phyloP scores from a whole-genome alignment of 2,797 vertebrate genomes.

The Esox lucius region DNA sequence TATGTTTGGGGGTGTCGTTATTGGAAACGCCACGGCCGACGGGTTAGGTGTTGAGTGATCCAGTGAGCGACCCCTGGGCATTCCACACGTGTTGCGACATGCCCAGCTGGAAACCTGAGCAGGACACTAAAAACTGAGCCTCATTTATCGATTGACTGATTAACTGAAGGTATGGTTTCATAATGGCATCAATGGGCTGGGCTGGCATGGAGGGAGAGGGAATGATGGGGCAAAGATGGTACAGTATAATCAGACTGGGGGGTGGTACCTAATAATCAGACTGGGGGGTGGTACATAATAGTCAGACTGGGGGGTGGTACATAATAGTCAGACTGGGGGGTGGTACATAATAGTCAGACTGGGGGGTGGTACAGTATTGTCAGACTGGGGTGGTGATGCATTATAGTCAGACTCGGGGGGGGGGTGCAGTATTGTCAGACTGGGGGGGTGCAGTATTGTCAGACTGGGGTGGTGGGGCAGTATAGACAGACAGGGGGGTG shows the following conservation, averaged over 20 bases:
- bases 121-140: conserved; percentile 57
- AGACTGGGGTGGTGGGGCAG: too few species aligned
- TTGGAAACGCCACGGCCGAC: conserved; percentile 44
- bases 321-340: too few species aligned
- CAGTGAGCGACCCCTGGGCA: conserved; percentile 57
- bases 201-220: conserved; percentile 10
- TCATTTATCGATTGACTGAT: conserved; percentile 68
- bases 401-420: too few species aligned
- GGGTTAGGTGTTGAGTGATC: conserved; percentile 44
- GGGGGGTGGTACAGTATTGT: too few species aligned
- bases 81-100: conserved; percentile 69
- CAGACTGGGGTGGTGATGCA: too few species aligned
- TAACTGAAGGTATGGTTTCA: conserved; percentile 68
- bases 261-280: background rate
- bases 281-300: too few species aligned
- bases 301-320: too few species aligned
- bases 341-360: too few species aligned
- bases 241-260: conserved; percentile 34
- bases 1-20: conserved; percentile 43
- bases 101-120: conserved; percentile 60
- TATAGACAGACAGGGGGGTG: too few species aligned
- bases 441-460: too few species aligned
- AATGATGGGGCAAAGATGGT: background rate
- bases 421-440: background rate
- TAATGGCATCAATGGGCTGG: conserved; percentile 35